These are phyloP conservation scores for Drepanosiphum platanoidis DNA, from an alignment of 2,888 invertebrate genomes.

Conservation along the genomic window DNA sequence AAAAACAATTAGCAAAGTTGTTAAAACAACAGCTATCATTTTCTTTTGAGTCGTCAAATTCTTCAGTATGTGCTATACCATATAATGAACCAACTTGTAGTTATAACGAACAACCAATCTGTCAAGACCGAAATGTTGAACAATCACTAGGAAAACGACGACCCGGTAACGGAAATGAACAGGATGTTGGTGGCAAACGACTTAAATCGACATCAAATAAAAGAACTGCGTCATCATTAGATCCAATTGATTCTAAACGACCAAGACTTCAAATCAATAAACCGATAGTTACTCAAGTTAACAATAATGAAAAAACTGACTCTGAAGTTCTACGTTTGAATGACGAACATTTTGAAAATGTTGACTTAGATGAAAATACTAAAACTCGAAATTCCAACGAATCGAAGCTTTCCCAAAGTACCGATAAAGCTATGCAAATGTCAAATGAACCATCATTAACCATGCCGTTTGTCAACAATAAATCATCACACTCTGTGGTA, in stretches of 20 bases:
- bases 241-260: background rate
- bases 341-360: background rate
- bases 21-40: background rate
- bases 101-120: background rate
- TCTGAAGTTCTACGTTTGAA: background rate
- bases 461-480: background rate
- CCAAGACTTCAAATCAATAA: background rate
- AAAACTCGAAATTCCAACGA: background rate
- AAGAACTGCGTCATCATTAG: background rate
- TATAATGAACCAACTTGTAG: background rate
- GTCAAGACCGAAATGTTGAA: background rate
- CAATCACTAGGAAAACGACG: background rate
- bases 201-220: background rate
- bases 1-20: background rate
- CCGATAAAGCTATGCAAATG: background rate
- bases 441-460: conserved; percentile 6
- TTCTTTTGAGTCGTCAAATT: background rate
- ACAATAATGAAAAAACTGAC: background rate
- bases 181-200: background rate
- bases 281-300: no score
- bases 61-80: background rate
- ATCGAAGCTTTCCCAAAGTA: background rate
- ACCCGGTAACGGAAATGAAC: background rate
- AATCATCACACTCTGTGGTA: background rate
- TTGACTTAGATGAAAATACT: background rate